Base-by-base conservation (phyloP, 2,797 vertebrate species). In the Calcarius lapponicus region DNA sequence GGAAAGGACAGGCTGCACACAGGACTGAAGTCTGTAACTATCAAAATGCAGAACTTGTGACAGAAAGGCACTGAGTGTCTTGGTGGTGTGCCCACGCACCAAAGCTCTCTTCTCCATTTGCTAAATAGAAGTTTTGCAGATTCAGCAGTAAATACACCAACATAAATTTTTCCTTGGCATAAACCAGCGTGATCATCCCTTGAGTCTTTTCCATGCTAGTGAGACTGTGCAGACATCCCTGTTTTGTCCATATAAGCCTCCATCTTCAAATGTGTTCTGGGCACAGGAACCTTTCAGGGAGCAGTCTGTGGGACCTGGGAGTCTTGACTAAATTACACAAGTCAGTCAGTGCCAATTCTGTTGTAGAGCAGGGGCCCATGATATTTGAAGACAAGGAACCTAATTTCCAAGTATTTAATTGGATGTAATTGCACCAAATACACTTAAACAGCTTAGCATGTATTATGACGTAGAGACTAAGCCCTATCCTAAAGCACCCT, bases 371-470 rank as follows among this genome's bases (percentile, higher is more conserved):
- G 42, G 28, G 42, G 31, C 42, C 82, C 71, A 51, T 3, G 22
- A 29, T 75, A 24, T 81, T 84, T 72, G 50, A 79, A 83, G 70
- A 84, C 56, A 64, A 45, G 5, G 11, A 90, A 75, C 24, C 21
- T 76, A 47, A 88, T 85, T 93, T 84, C 54, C 70, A 84, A 72
- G 58, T 22, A 62, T 75, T 86, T 81, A 84, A 90, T 96, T 94
- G 66, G 88, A 50, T 75, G 26, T 60, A 95, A 90, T 94, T 84
- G 83, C 76, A 93, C 67, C 67, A 93, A 92, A 95, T 81, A 53
- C 54, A 86, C 40, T 94, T 92, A 81, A 95, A 91, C n/a, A 67
- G n/a, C 60, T 94, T 90, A 95, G 51, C 51, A 45, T 61, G 26
- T 65, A 47, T 94, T 93, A 69, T 75, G 76, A 86, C 1, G 0